A percentile compares a stretch with the other conserved stretches of the same genome.
phyloP scores from a whole-genome alignment of 2,888 invertebrate species.

The Athetis lepigone region DNA sequence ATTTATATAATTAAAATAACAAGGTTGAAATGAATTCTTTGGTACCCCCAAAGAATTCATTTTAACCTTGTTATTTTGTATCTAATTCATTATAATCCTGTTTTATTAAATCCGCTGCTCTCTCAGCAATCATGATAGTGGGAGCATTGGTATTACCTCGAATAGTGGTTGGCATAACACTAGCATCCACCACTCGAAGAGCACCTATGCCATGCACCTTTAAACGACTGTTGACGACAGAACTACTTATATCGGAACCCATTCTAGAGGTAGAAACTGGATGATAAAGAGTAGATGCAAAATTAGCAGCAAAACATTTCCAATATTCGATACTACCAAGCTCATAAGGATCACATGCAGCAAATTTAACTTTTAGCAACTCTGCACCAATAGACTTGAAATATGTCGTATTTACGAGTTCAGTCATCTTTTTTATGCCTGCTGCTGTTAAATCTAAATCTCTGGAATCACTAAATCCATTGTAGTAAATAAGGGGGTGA shows the following conservation, averaged over 20 bases:
- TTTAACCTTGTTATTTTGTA: too few relatives aligned
- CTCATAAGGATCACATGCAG: slow-evolving; percentile 35
- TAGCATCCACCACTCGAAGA: slow-evolving; percentile 92
- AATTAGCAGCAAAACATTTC: slow-evolving; percentile 42
- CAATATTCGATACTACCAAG: slow-evolving; percentile 42
- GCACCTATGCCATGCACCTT: slow-evolving; percentile 40
- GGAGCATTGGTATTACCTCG: slow-evolving; percentile 94
- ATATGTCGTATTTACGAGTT: slow-evolving; percentile 35
- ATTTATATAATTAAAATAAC: too few relatives aligned
- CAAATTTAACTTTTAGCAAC: slow-evolving; percentile 20
- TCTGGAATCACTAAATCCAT: slow-evolving; percentile 40
- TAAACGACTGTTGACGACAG: slow-evolving; percentile 50
- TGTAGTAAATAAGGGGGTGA: slow-evolving; percentile 71
- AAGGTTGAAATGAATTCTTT: too few relatives aligned
- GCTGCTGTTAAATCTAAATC: slow-evolving; percentile 36
- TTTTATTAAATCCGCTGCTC: slow-evolving; percentile 62
- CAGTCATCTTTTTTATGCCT: slow-evolving; percentile 32
- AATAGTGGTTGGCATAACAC: slow-evolving; percentile 93
- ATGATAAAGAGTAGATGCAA: slow-evolving; percentile 39
- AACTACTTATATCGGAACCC: slow-evolving; percentile 31
- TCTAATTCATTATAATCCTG: slow-evolving; percentile 55
- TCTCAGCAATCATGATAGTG: slow-evolving; percentile 94
- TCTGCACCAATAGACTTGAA: slow-evolving; percentile 40
- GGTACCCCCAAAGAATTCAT: too few relatives aligned
- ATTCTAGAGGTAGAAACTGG: slow-evolving; percentile 43